A percentile compares a stretch with the other conserved stretches of the same genome.
phyloP scores from a whole-genome alignment of 1,140 invertebrate species.

The Diorhabda carinulata region DNA sequence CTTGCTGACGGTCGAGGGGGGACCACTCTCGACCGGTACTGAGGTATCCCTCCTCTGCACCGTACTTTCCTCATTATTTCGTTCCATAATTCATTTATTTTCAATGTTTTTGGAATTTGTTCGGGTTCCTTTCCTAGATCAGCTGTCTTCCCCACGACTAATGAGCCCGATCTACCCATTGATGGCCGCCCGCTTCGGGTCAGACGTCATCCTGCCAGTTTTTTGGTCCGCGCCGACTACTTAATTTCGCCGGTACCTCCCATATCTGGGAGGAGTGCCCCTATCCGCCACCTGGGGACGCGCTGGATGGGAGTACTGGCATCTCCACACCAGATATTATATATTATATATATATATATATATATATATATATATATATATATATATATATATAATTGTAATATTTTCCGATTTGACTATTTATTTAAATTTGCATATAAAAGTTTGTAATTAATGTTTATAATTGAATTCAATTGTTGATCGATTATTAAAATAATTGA shows the following conservation, averaged over 20 bases:
- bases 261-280: not conserved
- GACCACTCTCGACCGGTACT: slow-evolving; percentile 21
- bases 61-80: slow-evolving; percentile 4
- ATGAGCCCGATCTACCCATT: not conserved
- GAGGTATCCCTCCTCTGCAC: slow-evolving; percentile 24
- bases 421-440: too few species aligned
- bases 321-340: too few species aligned
- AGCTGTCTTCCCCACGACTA: not conserved
- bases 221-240: not conserved
- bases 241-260: not conserved
- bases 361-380: too few species aligned
- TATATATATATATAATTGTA: too few species aligned
- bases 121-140: not conserved
- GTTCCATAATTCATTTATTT: not conserved
- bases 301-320: too few species aligned
- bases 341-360: too few species aligned
- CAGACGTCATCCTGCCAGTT: not conserved
- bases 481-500: too few species aligned
- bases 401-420: too few species aligned
- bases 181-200: too few species aligned
- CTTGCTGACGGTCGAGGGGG: not conserved
- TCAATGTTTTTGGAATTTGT: not conserved
- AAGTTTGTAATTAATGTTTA: too few species aligned
- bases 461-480: too few species aligned
- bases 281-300: not conserved